phyloP scores from a whole-genome alignment of 2,113 vertebrate species.

The Strix uralensis region DNA sequence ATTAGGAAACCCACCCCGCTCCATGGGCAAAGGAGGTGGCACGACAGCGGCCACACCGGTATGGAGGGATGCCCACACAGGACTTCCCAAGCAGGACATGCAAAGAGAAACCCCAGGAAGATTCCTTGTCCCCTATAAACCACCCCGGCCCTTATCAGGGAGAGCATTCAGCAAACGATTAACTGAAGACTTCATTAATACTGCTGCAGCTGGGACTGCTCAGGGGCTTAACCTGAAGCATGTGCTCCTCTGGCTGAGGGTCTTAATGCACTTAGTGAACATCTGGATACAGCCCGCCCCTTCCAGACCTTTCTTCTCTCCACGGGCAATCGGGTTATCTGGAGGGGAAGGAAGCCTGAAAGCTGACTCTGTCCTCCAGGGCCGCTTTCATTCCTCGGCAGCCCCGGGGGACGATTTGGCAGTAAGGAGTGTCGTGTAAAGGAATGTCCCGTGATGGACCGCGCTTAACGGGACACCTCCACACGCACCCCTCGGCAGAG shows the following conservation, averaged over 20 bases:
- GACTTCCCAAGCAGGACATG: neutral
- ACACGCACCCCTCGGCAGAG: rapidly evolving
- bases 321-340: constrained; percentile 43
- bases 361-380: constrained; percentile 34
- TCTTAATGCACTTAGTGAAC: constrained; percentile 49
- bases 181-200: constrained; percentile 51
- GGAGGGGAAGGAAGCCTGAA: constrained; percentile 58
- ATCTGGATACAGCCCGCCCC: neutral
- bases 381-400: neutral
- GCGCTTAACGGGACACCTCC: constrained; percentile 31
- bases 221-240: constrained; percentile 62
- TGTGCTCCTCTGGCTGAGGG: constrained; percentile 43
- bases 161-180: neutral
- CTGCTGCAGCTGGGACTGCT: constrained; percentile 55
- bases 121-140: neutral
- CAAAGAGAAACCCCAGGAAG: neutral
- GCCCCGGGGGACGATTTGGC: neutral
- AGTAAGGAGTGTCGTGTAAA: neutral
- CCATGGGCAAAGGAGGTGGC: neutral
- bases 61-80: neutral
- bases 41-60: neutral
- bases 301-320: constrained; percentile 58
- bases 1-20: rapidly evolving
- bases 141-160: neutral
- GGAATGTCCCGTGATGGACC: constrained; percentile 39